Evolutionary conservation across 2,888 invertebrate genomes (phyloP).

Genomic region (Abscondita cerata): DNA sequence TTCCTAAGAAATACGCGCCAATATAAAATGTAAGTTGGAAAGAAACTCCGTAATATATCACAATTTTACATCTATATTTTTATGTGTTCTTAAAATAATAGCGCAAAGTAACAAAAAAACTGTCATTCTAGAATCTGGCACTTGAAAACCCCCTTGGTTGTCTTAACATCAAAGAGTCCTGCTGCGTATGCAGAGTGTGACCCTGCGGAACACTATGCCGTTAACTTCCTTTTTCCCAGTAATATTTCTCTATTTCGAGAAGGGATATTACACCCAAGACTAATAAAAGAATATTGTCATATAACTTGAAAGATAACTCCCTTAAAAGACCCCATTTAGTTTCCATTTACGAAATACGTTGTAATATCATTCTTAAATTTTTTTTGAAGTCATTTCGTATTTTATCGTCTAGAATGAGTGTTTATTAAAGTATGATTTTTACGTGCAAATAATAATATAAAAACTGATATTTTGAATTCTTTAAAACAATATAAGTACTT

Average conservation of each 20-base stretch:
- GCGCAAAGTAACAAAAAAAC: slow-evolving; percentile 22
- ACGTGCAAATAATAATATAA: no score
- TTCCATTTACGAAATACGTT: slow-evolving; percentile 23
- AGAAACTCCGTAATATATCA: slow-evolving; percentile 16
- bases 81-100: slow-evolving; percentile 28
- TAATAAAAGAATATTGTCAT: slow-evolving; percentile 36
- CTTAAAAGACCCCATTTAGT: slow-evolving; percentile 26
- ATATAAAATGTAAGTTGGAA: neutral
- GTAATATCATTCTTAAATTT: slow-evolving; percentile 13
- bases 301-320: slow-evolving; percentile 32
- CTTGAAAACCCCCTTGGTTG: slow-evolving; percentile 29
- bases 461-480: no score
- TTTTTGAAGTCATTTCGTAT: neutral
- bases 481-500: no score
- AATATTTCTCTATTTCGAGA: slow-evolving; percentile 31
- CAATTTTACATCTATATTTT: slow-evolving; percentile 18
- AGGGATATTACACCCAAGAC: slow-evolving; percentile 34
- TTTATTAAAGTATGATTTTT: no score
- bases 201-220: slow-evolving; percentile 32
- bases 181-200: slow-evolving; percentile 37
- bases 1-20: neutral
- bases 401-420: neutral
- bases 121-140: slow-evolving; percentile 27
- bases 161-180: slow-evolving; percentile 29
- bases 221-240: slow-evolving; percentile 31